phyloP scores from a whole-genome alignment of 1,140 invertebrate species.

The Neodiprion virginianus region DNA sequence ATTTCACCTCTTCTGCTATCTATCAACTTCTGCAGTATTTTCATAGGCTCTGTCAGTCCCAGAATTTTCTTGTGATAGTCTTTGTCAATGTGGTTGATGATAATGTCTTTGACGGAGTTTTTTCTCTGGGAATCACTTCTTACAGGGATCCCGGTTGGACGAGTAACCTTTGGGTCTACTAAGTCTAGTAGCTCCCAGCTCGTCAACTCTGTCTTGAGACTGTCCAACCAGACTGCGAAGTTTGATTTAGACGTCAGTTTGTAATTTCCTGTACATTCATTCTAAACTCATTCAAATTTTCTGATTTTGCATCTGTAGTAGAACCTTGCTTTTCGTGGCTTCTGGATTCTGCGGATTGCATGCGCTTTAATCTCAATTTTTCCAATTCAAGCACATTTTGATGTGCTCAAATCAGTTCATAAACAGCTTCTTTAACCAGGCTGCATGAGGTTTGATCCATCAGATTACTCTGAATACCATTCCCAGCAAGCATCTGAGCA shows the following conservation, averaged over 20 bases:
- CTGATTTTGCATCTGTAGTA: neutral
- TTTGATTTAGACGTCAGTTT: slow-evolving; percentile 32
- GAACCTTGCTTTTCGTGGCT: slow-evolving; percentile 14
- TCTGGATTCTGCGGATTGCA: slow-evolving; percentile 12
- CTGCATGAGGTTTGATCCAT: neutral
- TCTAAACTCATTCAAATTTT: slow-evolving; percentile 20
- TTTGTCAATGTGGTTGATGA: slow-evolving; percentile 36
- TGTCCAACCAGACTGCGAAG: slow-evolving; percentile 38
- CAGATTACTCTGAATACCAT: slow-evolving; percentile 7
- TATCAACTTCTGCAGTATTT: slow-evolving; percentile 31
- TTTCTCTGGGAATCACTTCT: slow-evolving; percentile 7
- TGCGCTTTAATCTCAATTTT: slow-evolving; percentile 22
- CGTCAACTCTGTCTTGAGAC: slow-evolving; percentile 35
- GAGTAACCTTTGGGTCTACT: slow-evolving; percentile 28
- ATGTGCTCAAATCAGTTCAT: slow-evolving; percentile 10
- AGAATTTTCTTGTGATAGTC: slow-evolving; percentile 36
- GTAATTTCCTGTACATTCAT: slow-evolving; percentile 30
- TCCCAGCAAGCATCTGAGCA: slow-evolving; percentile 20
- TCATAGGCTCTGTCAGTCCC: slow-evolving; percentile 28
- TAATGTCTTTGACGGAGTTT: slow-evolving; percentile 23
- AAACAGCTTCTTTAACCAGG: neutral
- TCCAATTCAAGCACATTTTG: slow-evolving; percentile 27
- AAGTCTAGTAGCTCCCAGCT: slow-evolving; percentile 34
- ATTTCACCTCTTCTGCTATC: slow-evolving; percentile 27
- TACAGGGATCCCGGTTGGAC: slow-evolving; percentile 26